Percentiles rank a stretch among this genome's conserved stretches.
Conservation (phyloP, 2,797 vertebrate genomes). For the Acanthiza pusilla region DNA sequence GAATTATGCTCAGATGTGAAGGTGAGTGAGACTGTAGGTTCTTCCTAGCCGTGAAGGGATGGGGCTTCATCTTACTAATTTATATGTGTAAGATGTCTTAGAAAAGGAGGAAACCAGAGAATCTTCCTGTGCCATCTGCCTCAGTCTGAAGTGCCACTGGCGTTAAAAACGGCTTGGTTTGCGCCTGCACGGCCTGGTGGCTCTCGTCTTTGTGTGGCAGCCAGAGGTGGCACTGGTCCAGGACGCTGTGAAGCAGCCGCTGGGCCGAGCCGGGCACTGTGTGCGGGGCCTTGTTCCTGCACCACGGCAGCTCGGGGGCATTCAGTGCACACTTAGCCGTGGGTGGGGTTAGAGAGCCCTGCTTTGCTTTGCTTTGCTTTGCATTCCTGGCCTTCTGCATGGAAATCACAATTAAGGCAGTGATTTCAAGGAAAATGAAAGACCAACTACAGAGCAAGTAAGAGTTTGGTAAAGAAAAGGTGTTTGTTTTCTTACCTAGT, state of each 20-base stretch:
- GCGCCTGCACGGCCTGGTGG: neutral
- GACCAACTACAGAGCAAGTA: neutral
- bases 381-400: rapidly evolving
- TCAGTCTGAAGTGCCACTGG: neutral
- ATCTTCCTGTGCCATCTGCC: neutral
- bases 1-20: neutral
- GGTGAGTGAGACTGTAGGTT: no score
- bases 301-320: neutral
- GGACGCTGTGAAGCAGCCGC: rapidly evolving
- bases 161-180: neutral
- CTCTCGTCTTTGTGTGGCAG: neutral
- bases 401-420: neutral
- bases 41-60: neutral
- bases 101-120: neutral
- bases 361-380: neutral
- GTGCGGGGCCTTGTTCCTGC: neutral
- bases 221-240: neutral
- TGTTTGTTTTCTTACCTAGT: neutral
- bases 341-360: neutral
- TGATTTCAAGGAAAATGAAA: neutral
- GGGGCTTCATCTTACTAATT: rapidly evolving
- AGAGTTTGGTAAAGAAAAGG: neutral
- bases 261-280: neutral
- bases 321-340: rapidly evolving
- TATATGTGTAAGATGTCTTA: neutral